Base-by-base conservation (phyloP, 2,888 invertebrate genomes). In the Drosophila recens region DNA sequence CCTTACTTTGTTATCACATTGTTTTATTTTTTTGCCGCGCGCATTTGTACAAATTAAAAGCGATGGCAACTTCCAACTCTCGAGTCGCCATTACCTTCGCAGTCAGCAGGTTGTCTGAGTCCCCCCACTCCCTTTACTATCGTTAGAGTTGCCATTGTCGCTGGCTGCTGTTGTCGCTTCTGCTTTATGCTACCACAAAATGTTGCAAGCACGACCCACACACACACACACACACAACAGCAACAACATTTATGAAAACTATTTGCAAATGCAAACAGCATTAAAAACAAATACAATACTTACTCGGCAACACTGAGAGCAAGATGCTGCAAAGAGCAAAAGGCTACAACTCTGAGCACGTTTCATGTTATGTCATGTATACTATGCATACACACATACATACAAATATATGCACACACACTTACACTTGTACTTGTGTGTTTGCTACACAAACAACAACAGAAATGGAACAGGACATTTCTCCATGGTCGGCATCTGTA, bases 1-100 rank as follows among this genome's bases (percentile, higher is more conserved):
- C 72, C 65, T 27, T 53, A 63, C 56, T 62, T 43, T 58, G 51
- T 45, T 59, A 52, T 70, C 43, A 54, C 38, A 36, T 38, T n/a
- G 20, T 64, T 56, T 52, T 54, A 20, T 15, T 61, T n/a, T 42
- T 43, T 56, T 54, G 23, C 17, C 48, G 53, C 53, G 58, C 53
- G 59, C 70, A 63, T 73, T 76, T 67, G 59, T 64, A 66, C 66
- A 89, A 85, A 85, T 82, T 87, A 80, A 75, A 89, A 75, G 72
- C 62, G 58, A 75, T 70, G 77, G 62, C 45, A 64, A 53, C 57
- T 56, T 38, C 9, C 33, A 62, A 27, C 43, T 52, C 52, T 46
- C 45, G 33, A 40, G 36, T 27, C 20, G 38, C 33, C 17, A 49
- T 23, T 17, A 36, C 20, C 51, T 13, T 2, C 17, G 33, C 17